Base-by-base conservation (phyloP, 2,113 vertebrate species). In the Protomyctophum bolini region DNA sequence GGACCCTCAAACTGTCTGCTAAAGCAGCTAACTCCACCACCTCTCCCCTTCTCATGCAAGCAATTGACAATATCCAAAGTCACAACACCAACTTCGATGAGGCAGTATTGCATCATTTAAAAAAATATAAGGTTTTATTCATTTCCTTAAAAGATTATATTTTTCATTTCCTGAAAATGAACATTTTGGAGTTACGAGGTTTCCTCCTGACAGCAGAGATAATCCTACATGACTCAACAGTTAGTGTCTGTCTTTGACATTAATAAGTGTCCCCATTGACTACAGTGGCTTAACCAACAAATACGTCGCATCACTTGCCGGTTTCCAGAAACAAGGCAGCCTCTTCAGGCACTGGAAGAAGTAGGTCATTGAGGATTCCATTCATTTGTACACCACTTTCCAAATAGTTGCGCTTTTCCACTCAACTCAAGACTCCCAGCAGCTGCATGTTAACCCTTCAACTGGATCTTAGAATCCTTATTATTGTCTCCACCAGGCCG, bases 331-430 rank as follows among this genome's bases (percentile, higher is more conserved):
- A 92, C 89, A 92, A 91, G 78, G 87, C 80, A 28, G 83, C 84
- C 87, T 87, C 86, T 90, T 81, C 67, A 91, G 81, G 57, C 11
- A 68, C 73, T 62, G 14, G 1, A 52, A 87, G 82, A 93, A 91
- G 86, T 92, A 91, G 91, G 90, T 92, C 89, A 90, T 76, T 82
- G 75, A 86, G 83, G 90, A 92, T 91, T 90, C 86, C 88, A 86
- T 91, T 92, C 87, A 91, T 90, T 91, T 89, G 89, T 89, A 87
- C 86, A 76, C 67, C 46, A 70, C 89, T 87, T 87, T 88, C 82
- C 90, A 91, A 92, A 93, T 85, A 90, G 82, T 83, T 86, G 84
- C 66, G 66, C 84, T 89, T 91, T 92, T 90, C 88, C 86, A 89
- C 81, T 89, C 84, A 21, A 83, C 63, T 66, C 29, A 10, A 72